Evolutionary conservation across 2,888 invertebrate species (phyloP), one percentile per base, ranked within the genome.

Genomic region (Acleris cristana): DNA sequence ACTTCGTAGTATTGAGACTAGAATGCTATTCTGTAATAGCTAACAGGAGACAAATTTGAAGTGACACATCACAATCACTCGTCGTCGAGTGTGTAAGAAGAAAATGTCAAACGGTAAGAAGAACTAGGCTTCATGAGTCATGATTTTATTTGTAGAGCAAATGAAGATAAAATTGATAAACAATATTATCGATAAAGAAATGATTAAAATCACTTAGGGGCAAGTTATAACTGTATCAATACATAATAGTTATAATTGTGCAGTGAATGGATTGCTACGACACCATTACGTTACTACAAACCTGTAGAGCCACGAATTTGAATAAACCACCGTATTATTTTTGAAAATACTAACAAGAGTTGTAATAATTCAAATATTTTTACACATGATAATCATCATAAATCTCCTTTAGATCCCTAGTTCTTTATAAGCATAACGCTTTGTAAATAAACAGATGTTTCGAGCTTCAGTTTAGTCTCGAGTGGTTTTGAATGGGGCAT

Each of bases 401-500:
- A 67, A 67, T 62, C 34, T 18, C 21, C 6, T 51, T 21, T n/a
- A 16, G 16, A 58, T 62, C 40, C 62, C 40, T 18, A 58, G 53
- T 53, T 34, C 59, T 49, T 51, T 60, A 21, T 21, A 51, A 57
- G 62, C 57, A 63, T 40, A 60, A 66, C 56, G 57, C 59, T 61
- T 54, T 68, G 73, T 75, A 73, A 74, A 75, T 75, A 74, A 71
- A 74, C 71, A 72, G 54, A 70, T 69, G 69, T 69, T 64, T 70
- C 71, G 58, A 64, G 74, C 51, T 71, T 72, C 70, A 57, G 66
- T 70, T 71, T 61, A 69, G 69, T 71, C 69, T 75, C 74, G 69
- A 73, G 75, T 70, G 73, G 21, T 65, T 59, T 71, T 83, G 77
- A 82, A 82, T 81, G 80, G 74, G 73, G 65, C 64, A 58, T 76